These are phyloP conservation scores for Bucco capensis DNA, from an alignment of 2,113 vertebrate species.

Conservation along the genomic window DNA sequence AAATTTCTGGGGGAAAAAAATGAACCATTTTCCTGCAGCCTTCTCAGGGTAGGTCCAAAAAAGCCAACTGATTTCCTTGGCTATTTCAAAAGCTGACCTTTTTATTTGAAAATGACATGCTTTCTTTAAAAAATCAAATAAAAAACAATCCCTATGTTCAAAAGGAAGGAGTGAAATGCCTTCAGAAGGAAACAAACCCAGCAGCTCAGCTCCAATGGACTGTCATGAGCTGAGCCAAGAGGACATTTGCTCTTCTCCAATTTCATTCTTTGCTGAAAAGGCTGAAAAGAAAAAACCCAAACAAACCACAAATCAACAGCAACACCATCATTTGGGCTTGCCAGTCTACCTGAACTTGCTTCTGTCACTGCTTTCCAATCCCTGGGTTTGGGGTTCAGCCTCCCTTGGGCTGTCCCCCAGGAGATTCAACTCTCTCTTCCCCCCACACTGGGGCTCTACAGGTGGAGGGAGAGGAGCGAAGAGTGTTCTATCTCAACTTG, in stretches of 20 bases:
- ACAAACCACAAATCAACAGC: not conserved
- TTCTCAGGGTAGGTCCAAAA: not conserved
- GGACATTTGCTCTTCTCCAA: not conserved
- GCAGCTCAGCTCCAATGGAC: not conserved
- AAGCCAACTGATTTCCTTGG: not conserved
- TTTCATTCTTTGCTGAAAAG: not conserved
- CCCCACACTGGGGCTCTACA: not conserved
- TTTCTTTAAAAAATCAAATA: not conserved
- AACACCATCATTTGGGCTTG: too few species aligned
- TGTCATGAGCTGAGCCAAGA: not conserved
- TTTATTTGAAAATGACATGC: not conserved
- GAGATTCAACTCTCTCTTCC: not conserved
- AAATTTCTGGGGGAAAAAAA: not conserved
- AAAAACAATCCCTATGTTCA: not conserved
- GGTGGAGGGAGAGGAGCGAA: not conserved
- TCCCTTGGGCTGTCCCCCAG: not conserved
- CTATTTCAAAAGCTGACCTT: slow-evolving; percentile 14
- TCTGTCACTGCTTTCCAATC: not conserved
- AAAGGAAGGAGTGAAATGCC: not conserved
- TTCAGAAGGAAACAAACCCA: not conserved
- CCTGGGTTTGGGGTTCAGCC: not conserved
- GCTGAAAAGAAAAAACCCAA: not conserved
- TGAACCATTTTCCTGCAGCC: not conserved
- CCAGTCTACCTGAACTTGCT: not conserved
- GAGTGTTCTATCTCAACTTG: not conserved